Evolutionary conservation across 2,113 vertebrate species (phyloP).

Genomic region (Ptyas mucosa): DNA sequence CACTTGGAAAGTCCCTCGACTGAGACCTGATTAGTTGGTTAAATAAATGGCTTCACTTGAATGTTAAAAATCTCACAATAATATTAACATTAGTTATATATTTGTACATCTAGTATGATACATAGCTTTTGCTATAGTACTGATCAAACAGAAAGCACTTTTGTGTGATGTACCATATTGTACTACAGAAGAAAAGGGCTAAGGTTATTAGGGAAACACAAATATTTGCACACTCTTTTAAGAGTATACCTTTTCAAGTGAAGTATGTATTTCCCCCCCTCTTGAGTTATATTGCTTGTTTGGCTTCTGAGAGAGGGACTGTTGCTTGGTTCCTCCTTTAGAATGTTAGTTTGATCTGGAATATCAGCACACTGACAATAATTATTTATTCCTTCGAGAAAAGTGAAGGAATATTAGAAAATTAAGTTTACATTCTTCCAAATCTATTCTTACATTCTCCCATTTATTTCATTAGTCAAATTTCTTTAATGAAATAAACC

Average conservation of each 20-base stretch:
- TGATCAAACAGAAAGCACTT: slow-evolving; percentile 11
- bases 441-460: background rate
- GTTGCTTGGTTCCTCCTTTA: background rate
- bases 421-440: background rate
- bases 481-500: too few relatives aligned
- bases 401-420: background rate
- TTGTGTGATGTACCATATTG: background rate
- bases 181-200: slow-evolving; percentile 1
- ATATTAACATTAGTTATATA: slow-evolving; percentile 28
- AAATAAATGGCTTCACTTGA: slow-evolving; percentile 17
- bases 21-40: slow-evolving; percentile 21
- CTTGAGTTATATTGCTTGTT: background rate
- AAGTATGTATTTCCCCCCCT: background rate
- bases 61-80: slow-evolving; percentile 22
- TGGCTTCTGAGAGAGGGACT: background rate
- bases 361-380: background rate
- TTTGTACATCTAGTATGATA: background rate
- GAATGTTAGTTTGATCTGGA: background rate
- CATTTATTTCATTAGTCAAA: background rate
- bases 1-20: slow-evolving; percentile 1
- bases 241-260: slow-evolving; percentile 17
- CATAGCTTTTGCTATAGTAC: background rate
- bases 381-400: background rate
- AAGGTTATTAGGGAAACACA: background rate
- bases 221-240: slow-evolving; percentile 19